Conservation (phyloP, 2,797 vertebrate genomes). For the Periophthalmus magnuspinnatus region DNA sequence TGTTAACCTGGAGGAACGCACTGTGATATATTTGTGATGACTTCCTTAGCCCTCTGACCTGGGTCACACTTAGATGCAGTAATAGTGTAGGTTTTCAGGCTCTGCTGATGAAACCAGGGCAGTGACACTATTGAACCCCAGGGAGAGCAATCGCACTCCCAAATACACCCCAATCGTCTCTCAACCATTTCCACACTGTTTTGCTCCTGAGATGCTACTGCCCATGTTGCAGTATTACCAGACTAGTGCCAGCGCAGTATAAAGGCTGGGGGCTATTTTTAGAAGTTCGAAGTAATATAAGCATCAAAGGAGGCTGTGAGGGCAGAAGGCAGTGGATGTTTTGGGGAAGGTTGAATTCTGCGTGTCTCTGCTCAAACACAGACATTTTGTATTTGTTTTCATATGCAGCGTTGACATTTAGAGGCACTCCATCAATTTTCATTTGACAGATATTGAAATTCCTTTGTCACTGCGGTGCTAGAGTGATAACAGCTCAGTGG, state of each 20-base stretch:
- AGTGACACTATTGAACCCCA: conserved; percentile 32
- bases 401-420: conserved; percentile 43
- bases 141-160: conserved; percentile 37
- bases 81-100: conserved; percentile 24
- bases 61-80: conserved; percentile 26
- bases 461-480: conserved; percentile 18
- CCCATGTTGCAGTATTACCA: conserved; percentile 13
- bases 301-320: conserved; percentile 20
- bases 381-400: conserved; percentile 31
- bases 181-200: conserved; percentile 33
- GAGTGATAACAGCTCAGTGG: conserved; percentile 31
- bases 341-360: conserved; percentile 6
- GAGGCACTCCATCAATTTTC: conserved; percentile 44
- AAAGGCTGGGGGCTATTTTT: conserved; percentile 34
- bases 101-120: conserved; percentile 25
- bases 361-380: conserved; percentile 23
- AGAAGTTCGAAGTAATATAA: conserved; percentile 21
- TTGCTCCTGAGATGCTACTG: conserved; percentile 23
- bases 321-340: conserved; percentile 19
- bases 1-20: conserved; percentile 15
- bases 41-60: conserved; percentile 20
- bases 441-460: conserved; percentile 41
- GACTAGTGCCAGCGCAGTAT: conserved; percentile 33
- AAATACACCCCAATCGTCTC: conserved; percentile 23
- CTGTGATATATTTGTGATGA: conserved; percentile 23